A percentile compares a stretch with the other conserved stretches of the same genome.
phyloP scores from a whole-genome alignment of 2,797 vertebrate genomes.

The Diplodus sargus region DNA sequence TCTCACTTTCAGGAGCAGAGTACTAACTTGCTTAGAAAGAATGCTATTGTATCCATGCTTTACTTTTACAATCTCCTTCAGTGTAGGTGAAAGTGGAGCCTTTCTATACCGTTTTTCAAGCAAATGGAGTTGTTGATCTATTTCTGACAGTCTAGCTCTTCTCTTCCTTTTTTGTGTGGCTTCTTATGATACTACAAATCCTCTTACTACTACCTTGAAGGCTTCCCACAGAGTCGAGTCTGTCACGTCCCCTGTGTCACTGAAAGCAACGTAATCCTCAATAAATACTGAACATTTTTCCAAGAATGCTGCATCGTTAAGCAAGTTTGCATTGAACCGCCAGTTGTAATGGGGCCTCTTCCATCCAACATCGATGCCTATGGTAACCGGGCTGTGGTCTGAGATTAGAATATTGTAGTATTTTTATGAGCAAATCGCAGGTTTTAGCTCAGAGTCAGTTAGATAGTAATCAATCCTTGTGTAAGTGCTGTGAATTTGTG shows the following conservation, averaged over 20 bases:
- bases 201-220: neutral
- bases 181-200: slow-evolving; percentile 5
- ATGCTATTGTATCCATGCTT: neutral
- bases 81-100: neutral
- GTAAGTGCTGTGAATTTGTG: neutral
- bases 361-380: neutral
- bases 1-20: neutral
- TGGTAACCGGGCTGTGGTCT: neutral
- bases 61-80: neutral
- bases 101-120: neutral
- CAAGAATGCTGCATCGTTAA: neutral
- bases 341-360: neutral
- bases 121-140: neutral
- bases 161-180: neutral
- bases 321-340: neutral
- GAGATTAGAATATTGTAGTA: neutral
- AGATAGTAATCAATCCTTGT: slow-evolving; percentile 2
- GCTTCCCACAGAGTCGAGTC: slow-evolving; percentile 8
- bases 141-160: neutral
- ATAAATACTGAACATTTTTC: neutral
- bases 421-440: neutral
- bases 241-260: neutral
- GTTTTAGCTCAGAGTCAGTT: neutral
- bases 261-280: neutral
- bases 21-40: neutral